Conservation (phyloP, 2,888 invertebrate genomes). For the Cantharis rufa region DNA sequence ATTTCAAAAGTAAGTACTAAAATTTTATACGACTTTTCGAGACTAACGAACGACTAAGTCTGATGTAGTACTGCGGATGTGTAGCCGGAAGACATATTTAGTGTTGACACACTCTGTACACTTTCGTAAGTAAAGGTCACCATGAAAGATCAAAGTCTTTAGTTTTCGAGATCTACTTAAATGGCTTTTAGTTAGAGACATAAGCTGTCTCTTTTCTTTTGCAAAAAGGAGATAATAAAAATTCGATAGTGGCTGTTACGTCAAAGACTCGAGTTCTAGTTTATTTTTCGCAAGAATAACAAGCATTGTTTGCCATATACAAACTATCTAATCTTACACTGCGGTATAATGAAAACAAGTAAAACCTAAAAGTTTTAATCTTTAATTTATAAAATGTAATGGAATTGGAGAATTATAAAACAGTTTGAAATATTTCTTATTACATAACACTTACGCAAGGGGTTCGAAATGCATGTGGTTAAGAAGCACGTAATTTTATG, state of each 20-base stretch:
- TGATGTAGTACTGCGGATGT: slow-evolving; percentile 7
- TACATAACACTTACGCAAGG: background rate
- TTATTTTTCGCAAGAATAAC: background rate
- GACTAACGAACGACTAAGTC: slow-evolving; percentile 12
- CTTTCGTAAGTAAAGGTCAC: slow-evolving; percentile 15
- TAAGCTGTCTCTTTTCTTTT: slow-evolving; percentile 10
- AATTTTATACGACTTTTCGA: slow-evolving; percentile 8
- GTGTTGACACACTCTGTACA: slow-evolving; percentile 16
- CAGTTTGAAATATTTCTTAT: background rate
- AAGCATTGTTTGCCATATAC: background rate
- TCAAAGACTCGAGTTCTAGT: background rate
- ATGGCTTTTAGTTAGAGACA: slow-evolving; percentile 12
- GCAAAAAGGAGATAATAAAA: background rate
- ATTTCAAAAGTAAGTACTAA: background rate
- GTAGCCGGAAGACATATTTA: slow-evolving; percentile 21
- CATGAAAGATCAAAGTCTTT: slow-evolving; percentile 24
- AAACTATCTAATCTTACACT: background rate
- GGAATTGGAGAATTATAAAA: background rate
- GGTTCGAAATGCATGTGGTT: background rate
- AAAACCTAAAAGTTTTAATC: background rate
- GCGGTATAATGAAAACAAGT: background rate
- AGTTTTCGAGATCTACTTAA: slow-evolving; percentile 8
- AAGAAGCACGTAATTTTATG: slow-evolving; percentile 14
- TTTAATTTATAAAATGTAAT: background rate
- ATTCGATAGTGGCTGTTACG: background rate